phyloP scores from a whole-genome alignment of 1,140 invertebrate genomes.

The Drosophila melanica region DNA sequence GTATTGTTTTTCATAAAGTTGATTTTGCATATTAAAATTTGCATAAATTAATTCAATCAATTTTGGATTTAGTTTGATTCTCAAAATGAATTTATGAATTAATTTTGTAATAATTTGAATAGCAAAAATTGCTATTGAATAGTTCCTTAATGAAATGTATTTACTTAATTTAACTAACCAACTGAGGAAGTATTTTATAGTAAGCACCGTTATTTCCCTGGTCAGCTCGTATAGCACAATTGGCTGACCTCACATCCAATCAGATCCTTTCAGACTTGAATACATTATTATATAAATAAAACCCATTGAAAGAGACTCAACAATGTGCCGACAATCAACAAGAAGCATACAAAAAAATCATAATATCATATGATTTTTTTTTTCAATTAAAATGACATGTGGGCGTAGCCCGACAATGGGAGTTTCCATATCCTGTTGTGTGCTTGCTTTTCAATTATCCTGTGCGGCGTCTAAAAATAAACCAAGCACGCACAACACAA shows the following conservation, averaged over 20 bases:
- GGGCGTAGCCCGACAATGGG: slow-evolving; percentile 33
- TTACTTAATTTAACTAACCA: too few relatives aligned
- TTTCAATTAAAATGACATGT: slow-evolving; percentile 51
- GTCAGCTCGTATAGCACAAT: not conserved
- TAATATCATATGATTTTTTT: slow-evolving; percentile 2
- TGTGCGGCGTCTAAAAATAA: slow-evolving; percentile 64
- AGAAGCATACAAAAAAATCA: slow-evolving; percentile 6
- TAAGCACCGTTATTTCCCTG: too few relatives aligned
- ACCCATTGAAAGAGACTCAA: slow-evolving; percentile 18
- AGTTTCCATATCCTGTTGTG: slow-evolving; percentile 48
- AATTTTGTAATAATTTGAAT: too few relatives aligned
- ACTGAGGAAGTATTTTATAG: too few relatives aligned
- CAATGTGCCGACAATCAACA: slow-evolving; percentile 23
- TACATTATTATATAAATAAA: slow-evolving; percentile 62
- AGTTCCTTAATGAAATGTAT: too few relatives aligned
- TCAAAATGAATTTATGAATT: too few relatives aligned
- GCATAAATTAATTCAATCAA: too few relatives aligned
- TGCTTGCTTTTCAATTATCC: slow-evolving; percentile 77
- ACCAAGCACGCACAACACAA: slow-evolving; percentile 20
- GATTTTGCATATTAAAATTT: too few relatives aligned
- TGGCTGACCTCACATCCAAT: slow-evolving; percentile 19
- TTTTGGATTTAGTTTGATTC: too few relatives aligned
- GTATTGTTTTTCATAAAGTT: too few relatives aligned
- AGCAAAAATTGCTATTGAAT: too few relatives aligned
- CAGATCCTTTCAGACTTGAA: not conserved